Base-by-base conservation (phyloP, 2,888 invertebrate genomes). In the Drosophila hamatofila region DNA sequence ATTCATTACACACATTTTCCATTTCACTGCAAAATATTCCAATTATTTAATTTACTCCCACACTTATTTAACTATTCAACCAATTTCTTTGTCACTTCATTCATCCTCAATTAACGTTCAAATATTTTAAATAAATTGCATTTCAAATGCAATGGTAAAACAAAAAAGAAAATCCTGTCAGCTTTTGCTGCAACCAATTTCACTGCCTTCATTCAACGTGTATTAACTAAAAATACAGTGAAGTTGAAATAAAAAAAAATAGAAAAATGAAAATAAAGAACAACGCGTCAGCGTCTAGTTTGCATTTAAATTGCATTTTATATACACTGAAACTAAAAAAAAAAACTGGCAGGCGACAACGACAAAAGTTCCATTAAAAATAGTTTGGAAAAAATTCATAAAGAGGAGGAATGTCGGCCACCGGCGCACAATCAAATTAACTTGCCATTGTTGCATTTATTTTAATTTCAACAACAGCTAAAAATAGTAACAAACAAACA, bases 381-480 rank as follows among this genome's bases (percentile, higher is more conserved):
- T 56, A 69, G 62, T 48, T 44, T 52, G 67, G 54, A 58, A 46
- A 56, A 72, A 61, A 44, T 37, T 8, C 16, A 23, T 37, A 49
- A 51, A 39, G 46, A 42, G 39, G 12, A 41, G 51, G 30, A 77
- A 75, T 52, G 67, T 64, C 51, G 66, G 42, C 35, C 65, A 60
- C 44, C 71, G 51, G 58, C 62, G 66, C 62, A 78, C 74, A 83
- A 83, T 83, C 75, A 78, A 86, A 88, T 88, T 88, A 88, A 86
- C 78, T 81, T 77, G 81, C 83, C 81, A 81, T 88, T 84, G 81
- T 83, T 83, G 81, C 79, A 81, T 81, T 81, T 81, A 78, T 87
- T 87, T 89, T 84, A 77, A 89, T 89, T 89, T 87, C 59, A 82
- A 82, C 82, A 81, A 76, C 64, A 68, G 79, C 82, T 87, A 87